phyloP scores from a whole-genome alignment of 1,140 invertebrate species.

The Drosophila arizonae region DNA sequence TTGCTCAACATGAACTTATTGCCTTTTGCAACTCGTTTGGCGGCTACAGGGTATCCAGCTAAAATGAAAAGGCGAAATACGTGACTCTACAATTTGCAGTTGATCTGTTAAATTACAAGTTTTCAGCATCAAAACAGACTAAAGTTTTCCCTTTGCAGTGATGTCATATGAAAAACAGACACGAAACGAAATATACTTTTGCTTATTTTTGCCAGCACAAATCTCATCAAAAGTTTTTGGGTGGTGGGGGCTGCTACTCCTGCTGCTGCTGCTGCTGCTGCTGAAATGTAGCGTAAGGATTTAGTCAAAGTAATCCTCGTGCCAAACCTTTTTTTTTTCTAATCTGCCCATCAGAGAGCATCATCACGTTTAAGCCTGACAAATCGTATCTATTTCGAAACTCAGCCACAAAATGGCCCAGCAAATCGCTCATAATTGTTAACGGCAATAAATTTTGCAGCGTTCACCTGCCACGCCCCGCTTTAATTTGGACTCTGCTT shows the following conservation, averaged over 20 bases:
- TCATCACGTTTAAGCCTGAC: slow-evolving; percentile 36
- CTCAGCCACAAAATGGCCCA: slow-evolving; percentile 30
- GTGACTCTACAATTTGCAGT: slow-evolving; percentile 37
- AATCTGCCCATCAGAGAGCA: slow-evolving; percentile 33
- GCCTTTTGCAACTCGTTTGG: too few species aligned
- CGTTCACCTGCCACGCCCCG: neutral
- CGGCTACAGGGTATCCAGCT: neutral
- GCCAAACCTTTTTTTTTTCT: neutral
- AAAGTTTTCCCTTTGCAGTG: slow-evolving; percentile 10
- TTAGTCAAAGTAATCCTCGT: neutral
- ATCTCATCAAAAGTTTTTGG: slow-evolving; percentile 32
- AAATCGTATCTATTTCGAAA: slow-evolving; percentile 29
- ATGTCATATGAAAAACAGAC: neutral
- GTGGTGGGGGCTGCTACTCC: too few species aligned
- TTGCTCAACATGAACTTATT: too few species aligned
- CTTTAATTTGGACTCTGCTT: slow-evolving; percentile 7
- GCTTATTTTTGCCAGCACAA: slow-evolving; percentile 1
- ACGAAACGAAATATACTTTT: neutral
- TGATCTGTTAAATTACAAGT: slow-evolving; percentile 45
- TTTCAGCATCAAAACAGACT: slow-evolving; percentile 26
- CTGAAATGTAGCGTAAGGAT: slow-evolving; percentile 19
- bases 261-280: neutral
- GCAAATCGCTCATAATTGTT: slow-evolving; percentile 46
- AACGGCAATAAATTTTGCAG: slow-evolving; percentile 38
- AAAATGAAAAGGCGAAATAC: slow-evolving; percentile 38